Evolutionary conservation across 1,140 invertebrate genomes (phyloP), one percentile per base, ranked within the genome.

Genomic region (Diachasma alloeum): DNA sequence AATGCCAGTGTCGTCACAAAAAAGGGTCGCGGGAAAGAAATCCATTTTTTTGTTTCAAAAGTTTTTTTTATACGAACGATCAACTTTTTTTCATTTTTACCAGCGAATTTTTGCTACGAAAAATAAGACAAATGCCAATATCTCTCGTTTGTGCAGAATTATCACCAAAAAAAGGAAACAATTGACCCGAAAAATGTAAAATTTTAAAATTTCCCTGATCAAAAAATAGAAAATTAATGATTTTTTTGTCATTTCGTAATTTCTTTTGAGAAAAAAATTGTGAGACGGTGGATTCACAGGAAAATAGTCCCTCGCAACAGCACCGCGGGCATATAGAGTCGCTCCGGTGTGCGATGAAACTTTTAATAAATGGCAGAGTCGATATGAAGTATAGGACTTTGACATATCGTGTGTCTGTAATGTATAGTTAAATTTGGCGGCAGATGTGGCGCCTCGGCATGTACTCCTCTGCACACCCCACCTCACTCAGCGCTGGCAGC

Each of bases 381-480:
- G 88, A 90, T 90, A 90, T 90, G 88, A 89, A 90, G 88, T 89
- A 89, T 90, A 88, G 88, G 88, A 90, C 88, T 90, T 90, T 90
- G 88, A 90, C 88, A 89, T 90, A 90, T 90, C 88, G 88, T 87
- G 87, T 89, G 88, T 90, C 88, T 89, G 88, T 89, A 90, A 90
- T 90, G 88, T 90, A 90, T 89, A 90, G 88, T 90, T 89, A 89
- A 89, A 90, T 89, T 87, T 89, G 87, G 88, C 85, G 82, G 86
- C 88, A 90, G 88, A 89, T 90, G 87, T 88, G 87, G 84, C 86
- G 66, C 66, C 36, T 68, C 36, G 24, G 36, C 36, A 77, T 77
- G 83, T 83, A 80, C 81, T 83, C 82, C 76, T 80, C 81, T 79
- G 77, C 78, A 77, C 80, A 22, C 72, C 76, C 75, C 53, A 73